Conservation (phyloP, 2,888 invertebrate genomes). For the Idaea straminata region DNA sequence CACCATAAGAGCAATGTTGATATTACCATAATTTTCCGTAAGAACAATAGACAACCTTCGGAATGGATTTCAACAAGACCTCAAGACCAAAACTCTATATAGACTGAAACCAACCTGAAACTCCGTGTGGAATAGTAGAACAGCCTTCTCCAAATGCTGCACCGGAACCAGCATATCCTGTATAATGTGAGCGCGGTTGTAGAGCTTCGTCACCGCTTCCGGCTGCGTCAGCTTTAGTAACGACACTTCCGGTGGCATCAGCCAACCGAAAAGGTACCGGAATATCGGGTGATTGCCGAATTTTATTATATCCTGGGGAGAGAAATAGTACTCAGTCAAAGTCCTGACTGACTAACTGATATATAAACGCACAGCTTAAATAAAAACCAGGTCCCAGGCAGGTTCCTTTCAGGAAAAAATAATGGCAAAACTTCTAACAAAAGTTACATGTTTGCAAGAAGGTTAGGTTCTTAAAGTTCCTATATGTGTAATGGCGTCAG, state of each 20-base stretch:
- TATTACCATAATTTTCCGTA: no score
- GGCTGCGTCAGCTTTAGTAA: constrained; percentile 89
- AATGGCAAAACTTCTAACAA: no score
- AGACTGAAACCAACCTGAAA: constrained; percentile 73
- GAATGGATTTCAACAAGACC: neutral
- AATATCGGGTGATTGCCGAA: constrained; percentile 89
- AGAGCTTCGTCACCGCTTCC: constrained; percentile 83
- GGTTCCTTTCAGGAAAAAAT: no score
- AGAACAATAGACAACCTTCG: no score
- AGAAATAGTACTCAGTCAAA: neutral
- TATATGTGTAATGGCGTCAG: no score
- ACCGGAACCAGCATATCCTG: constrained; percentile 91
- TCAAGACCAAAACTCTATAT: no score
- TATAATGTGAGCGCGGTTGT: constrained; percentile 88
- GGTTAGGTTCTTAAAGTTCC: no score
- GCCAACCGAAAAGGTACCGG: constrained; percentile 87
- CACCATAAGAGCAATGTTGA: no score
- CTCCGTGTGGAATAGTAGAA: constrained; percentile 83
- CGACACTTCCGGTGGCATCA: constrained; percentile 90
- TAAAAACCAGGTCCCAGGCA: no score
- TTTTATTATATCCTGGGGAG: constrained; percentile 86
- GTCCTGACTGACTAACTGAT: neutral
- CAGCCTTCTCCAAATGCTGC: constrained; percentile 77
- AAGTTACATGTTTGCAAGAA: no score
- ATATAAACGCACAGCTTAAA: no score